Base-by-base conservation (phyloP, 2,797 vertebrate species). In the Anas acuta region DNA sequence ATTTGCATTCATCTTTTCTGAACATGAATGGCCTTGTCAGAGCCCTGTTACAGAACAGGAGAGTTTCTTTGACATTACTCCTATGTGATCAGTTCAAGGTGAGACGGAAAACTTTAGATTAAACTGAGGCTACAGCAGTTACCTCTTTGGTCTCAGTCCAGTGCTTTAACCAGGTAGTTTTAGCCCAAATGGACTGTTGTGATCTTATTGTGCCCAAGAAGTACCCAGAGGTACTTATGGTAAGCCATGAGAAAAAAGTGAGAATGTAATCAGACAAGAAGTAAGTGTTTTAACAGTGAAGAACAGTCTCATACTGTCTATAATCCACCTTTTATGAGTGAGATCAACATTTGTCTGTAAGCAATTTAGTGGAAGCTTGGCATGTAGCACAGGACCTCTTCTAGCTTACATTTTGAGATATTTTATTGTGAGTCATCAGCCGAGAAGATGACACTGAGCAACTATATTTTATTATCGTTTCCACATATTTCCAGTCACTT, bases 391-490 rank as follows among this genome's bases (percentile, higher is more conserved):
- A 69, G 51, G 62, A 69, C 56, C 37, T 82, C 61, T 28, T 88
- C 28, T 45, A 35, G 45, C 43, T 83, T 85, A 57, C 4, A 25
- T 62, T 89, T 90, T 69, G 65, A 91, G 49, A 41, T 81, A 80
- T 82, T 54, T 95, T 60, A 79, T 70, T 90, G 35, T 81, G 84
- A 96, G 61, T 95, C 86, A 92, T 26, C 57, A 72, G n/a, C 43
- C 73, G 39, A 93, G 62, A 92, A 32, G 12, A 21, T 28, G 76
- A 33, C 21, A 82, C n/a, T 43, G 54, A 74, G 57, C 11, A 87
- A 67, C 33, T 71, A 13, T 54, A 69, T 76, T 91, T 94, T 74
- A 41, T 79, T 57, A 39, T 39, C 4, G 72, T 84, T 79, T 93
- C 30, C 72, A 82, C 35, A 33, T 57, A 62, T 83, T 64, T 66